A percentile compares a stretch with the other conserved stretches of the same genome.
phyloP scores from a whole-genome alignment of 2,113 vertebrate species.

The Bostrychus sinensis region DNA sequence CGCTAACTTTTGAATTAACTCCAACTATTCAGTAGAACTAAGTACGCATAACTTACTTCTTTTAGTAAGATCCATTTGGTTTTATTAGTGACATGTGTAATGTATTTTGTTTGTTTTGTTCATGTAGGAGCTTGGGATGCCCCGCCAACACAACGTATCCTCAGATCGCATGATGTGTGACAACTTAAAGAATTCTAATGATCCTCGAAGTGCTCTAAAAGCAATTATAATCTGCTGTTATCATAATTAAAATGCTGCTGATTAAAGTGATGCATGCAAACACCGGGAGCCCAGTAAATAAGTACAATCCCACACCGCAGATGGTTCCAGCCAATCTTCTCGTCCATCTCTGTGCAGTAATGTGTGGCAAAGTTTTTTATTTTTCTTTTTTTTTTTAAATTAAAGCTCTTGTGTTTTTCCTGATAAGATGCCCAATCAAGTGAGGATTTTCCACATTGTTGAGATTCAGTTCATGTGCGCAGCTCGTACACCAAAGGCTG shows the following conservation, averaged over 20 bases:
- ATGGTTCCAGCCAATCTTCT: constrained; percentile 30
- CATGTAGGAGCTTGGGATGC: background rate
- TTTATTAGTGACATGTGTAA: background rate
- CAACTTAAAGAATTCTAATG: constrained; percentile 25
- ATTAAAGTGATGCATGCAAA: constrained; percentile 25
- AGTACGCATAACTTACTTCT: too few relatives aligned
- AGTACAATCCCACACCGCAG: constrained; percentile 1
- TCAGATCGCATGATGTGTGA: constrained; percentile 10
- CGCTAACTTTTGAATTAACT: too few relatives aligned
- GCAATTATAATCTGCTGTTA: constrained; percentile 38
- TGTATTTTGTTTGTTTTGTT: background rate
- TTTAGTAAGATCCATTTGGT: too few relatives aligned
- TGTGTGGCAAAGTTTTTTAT: constrained; percentile 57
- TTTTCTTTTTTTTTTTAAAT: constrained; percentile 68
- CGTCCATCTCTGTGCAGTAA: constrained; percentile 51
- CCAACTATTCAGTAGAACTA: too few relatives aligned
- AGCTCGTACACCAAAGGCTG: constrained; percentile 10
- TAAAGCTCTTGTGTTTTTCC: constrained; percentile 65
- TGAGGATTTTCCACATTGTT: constrained; percentile 50
- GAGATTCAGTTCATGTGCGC: constrained; percentile 41
- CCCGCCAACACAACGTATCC: background rate
- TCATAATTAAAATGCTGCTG: constrained; percentile 46
- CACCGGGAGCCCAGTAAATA: constrained; percentile 11
- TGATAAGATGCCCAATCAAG: constrained; percentile 64
- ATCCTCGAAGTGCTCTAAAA: constrained; percentile 21